Evolutionary conservation across 2,113 vertebrate species (phyloP).

Genomic region (Synchiropus splendidus): DNA sequence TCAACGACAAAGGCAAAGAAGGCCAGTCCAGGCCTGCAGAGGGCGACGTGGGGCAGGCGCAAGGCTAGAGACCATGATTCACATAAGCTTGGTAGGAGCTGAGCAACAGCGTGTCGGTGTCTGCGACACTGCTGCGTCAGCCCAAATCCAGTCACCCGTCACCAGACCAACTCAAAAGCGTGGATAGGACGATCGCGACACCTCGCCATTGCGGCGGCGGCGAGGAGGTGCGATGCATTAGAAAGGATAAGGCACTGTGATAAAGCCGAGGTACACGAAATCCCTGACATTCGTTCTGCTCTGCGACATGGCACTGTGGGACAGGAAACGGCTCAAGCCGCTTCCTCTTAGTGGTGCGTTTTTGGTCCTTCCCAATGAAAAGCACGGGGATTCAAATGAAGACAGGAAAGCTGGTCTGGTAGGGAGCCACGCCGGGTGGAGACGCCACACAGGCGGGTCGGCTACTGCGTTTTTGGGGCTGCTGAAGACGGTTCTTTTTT

Average conservation of each 20-base stretch:
- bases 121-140: conserved; percentile 47
- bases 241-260: conserved; percentile 74
- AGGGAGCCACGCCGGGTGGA: no score
- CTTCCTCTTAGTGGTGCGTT: conserved; percentile 37
- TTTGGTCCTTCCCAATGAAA: conserved; percentile 62
- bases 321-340: conserved; percentile 41
- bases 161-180: no score
- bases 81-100: conserved; percentile 29
- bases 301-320: conserved; percentile 64
- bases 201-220: no score
- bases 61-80: conserved; percentile 46
- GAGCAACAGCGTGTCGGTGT: conserved; percentile 25
- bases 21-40: conserved; percentile 43
- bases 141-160: conserved; percentile 63
- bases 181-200: no score
- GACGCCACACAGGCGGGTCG: no score
- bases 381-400: conserved; percentile 32
- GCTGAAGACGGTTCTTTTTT: no score
- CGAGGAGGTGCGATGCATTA: conserved; percentile 61
- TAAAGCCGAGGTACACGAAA: conserved; percentile 77
- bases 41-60: conserved; percentile 46
- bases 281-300: conserved; percentile 75
- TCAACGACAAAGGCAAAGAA: conserved; percentile 44
- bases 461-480: no score
- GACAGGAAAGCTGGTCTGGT: no score